A percentile compares a stretch with the other conserved stretches of the same genome.
Conservation (phyloP, 1,140 invertebrate species). For the Leucophenga varia region DNA sequence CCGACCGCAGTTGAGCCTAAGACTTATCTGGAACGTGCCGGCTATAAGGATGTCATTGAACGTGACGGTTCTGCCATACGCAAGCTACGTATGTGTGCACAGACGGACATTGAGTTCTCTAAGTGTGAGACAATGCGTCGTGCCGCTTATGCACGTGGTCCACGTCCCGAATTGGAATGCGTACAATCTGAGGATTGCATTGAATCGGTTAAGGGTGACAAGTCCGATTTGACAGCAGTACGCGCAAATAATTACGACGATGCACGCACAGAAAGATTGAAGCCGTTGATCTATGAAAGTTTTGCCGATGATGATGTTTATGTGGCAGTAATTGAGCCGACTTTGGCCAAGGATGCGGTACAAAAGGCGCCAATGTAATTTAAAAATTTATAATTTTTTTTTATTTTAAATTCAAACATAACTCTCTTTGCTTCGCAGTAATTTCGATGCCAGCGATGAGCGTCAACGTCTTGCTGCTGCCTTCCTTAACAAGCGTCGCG, state of each 20-base stretch:
- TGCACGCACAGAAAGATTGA: conserved; percentile 25
- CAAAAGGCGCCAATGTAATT: conserved; percentile 38
- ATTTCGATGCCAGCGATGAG: conserved; percentile 31
- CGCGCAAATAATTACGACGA: conserved; percentile 21
- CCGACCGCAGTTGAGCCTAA: conserved; percentile 63
- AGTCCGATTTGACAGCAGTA: conserved; percentile 33
- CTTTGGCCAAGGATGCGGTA: conserved; percentile 23
- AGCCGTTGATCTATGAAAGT: conserved; percentile 43
- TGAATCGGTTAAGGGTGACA: conserved; percentile 58
- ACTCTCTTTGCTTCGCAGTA: conserved; percentile 14
- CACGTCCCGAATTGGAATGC: conserved; percentile 71
- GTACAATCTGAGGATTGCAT: conserved; percentile 67
- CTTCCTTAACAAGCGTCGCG: conserved; percentile 40
- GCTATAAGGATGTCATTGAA: conserved; percentile 79
- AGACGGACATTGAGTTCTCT: conserved; percentile 60
- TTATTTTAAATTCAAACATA: neutral
- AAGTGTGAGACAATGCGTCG: conserved; percentile 69
- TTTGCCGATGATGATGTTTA: conserved; percentile 30
- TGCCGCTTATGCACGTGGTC: conserved; percentile 71
- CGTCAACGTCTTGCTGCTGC: conserved; percentile 30
- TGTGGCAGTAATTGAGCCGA: conserved; percentile 39
- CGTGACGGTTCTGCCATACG: conserved; percentile 56
- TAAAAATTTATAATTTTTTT: neutral
- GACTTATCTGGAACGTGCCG: conserved; percentile 68
- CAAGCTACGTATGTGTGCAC: conserved; percentile 66